Base-by-base conservation (phyloP, 2,888 invertebrate species). In the Leptogaster cylindrica region DNA sequence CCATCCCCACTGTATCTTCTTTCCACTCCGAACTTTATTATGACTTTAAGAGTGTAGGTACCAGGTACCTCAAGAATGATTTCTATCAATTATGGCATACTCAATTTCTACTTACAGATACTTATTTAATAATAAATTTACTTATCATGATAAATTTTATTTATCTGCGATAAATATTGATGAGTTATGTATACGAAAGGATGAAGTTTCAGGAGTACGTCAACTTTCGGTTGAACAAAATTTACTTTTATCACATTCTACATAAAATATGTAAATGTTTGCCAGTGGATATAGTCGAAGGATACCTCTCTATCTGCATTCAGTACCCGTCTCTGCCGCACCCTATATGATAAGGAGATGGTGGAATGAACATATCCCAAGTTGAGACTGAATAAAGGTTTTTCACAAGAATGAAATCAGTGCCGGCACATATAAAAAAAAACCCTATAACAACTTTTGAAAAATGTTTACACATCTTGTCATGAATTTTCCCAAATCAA, bases 401-500 rank as follows among this genome's bases (percentile, higher is more conserved):
- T n/a, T n/a, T n/a, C n/a, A n/a, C n/a, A n/a, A n/a, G n/a, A n/a
- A n/a, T n/a, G n/a, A n/a, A n/a, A n/a, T n/a, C n/a, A n/a, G n/a
- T n/a, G n/a, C n/a, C n/a, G n/a, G n/a, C n/a, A n/a, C n/a, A n/a
- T n/a, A n/a, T n/a, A n/a, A n/a, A n/a, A n/a, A n/a, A n/a, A n/a
- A n/a, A n/a, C n/a, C n/a, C n/a, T n/a, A n/a, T n/a, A n/a, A n/a
- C n/a, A n/a, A n/a, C n/a, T n/a, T 31, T 52, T 16, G 1, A 33
- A 20, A 52, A 18, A 52, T 52, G 52, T 52, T 52, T 52, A 52
- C 52, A 31, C 52, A 31, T 52, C 52, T 52, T 31, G 52, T 18
- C 52, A 33, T 18, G 52, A 52, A 52, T 52, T 52, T 33, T 18
- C 52, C 52, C 52, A 31, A 52, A 52, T 52, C 52, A 31, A 52